Percentiles rank a stretch among this genome's conserved stretches.
Evolutionary conservation across 2,797 vertebrate genomes (phyloP).

Genomic region (Hyperoplus immaculatus): DNA sequence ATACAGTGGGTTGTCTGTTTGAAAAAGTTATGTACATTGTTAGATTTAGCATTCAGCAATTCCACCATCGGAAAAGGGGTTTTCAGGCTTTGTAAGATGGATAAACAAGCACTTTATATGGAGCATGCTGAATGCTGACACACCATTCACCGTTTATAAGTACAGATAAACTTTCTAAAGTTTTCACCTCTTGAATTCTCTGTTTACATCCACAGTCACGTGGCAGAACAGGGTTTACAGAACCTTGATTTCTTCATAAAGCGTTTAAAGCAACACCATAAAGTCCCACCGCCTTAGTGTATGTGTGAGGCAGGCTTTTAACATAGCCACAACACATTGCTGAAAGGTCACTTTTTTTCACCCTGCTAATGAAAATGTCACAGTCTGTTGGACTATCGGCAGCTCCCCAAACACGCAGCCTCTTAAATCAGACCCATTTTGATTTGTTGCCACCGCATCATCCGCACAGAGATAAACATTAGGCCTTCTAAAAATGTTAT

Average conservation of each 20-base stretch:
- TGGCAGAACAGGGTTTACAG: background rate
- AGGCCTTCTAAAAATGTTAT: slow-evolving; percentile 49
- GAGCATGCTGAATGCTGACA: background rate
- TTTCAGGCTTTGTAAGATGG: background rate
- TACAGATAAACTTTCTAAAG: background rate
- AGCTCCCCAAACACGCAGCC: background rate
- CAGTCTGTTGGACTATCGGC: background rate
- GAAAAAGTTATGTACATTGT: background rate
- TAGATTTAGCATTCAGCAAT: background rate
- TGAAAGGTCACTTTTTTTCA: slow-evolving; percentile 21
- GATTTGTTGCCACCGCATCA: slow-evolving; percentile 13
- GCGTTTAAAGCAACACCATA: background rate
- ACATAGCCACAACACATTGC: background rate
- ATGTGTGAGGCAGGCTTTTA: background rate
- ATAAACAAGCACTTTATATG: background rate
- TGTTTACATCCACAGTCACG: background rate
- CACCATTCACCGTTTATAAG: slow-evolving; percentile 1
- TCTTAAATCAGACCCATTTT: slow-evolving; percentile 22
- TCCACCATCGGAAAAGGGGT: background rate
- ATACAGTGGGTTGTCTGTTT: background rate
- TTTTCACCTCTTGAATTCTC: slow-evolving; percentile 4
- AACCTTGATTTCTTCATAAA: slow-evolving; percentile 1
- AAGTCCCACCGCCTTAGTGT: background rate
- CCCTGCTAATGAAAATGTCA: slow-evolving; percentile 23
- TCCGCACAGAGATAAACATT: slow-evolving; percentile 54